These are phyloP conservation scores for Ondatra zibethicus DNA, from an alignment of 2,113 vertebrate species.

Conservation along the genomic window DNA sequence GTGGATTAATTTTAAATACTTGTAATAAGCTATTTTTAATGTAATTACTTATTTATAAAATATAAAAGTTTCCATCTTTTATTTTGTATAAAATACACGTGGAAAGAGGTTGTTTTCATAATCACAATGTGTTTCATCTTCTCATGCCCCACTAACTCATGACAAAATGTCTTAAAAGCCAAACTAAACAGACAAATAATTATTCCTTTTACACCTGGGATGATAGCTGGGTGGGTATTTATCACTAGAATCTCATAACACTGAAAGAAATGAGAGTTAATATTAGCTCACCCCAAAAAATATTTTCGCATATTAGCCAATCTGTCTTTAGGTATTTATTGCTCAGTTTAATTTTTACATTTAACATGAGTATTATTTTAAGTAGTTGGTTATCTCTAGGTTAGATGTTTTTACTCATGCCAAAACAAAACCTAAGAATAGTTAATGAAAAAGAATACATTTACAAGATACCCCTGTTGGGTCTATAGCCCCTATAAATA, in stretches of 20 bases:
- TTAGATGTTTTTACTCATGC: constrained; percentile 47
- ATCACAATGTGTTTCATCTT: constrained; percentile 28
- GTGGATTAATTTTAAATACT: constrained; percentile 51
- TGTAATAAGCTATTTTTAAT: constrained; percentile 26
- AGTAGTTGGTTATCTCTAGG: not conserved
- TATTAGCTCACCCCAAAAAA: constrained; percentile 78
- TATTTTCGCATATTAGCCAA: not conserved
- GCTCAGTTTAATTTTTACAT: constrained; percentile 32
- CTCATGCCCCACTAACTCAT: not conserved
- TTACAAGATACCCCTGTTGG: constrained; percentile 39
- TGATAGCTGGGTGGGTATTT: constrained; percentile 16
- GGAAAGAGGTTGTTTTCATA: not conserved
- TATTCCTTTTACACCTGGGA: not conserved
- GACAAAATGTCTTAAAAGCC: constrained; percentile 33
- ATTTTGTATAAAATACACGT: constrained; percentile 37
- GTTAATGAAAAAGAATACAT: not conserved
- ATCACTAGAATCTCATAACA: constrained; percentile 56
- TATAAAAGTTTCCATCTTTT: not conserved
- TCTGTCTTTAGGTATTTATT: not conserved
- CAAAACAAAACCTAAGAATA: constrained; percentile 60
- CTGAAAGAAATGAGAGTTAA: constrained; percentile 61
- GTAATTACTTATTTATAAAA: constrained; percentile 51
- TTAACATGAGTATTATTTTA: constrained; percentile 33
- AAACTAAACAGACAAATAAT: not conserved
- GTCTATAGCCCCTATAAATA: constrained; percentile 64